These are phyloP conservation scores for Tenthredo livida DNA, from an alignment of 2,888 invertebrate species.

Conservation along the genomic window DNA sequence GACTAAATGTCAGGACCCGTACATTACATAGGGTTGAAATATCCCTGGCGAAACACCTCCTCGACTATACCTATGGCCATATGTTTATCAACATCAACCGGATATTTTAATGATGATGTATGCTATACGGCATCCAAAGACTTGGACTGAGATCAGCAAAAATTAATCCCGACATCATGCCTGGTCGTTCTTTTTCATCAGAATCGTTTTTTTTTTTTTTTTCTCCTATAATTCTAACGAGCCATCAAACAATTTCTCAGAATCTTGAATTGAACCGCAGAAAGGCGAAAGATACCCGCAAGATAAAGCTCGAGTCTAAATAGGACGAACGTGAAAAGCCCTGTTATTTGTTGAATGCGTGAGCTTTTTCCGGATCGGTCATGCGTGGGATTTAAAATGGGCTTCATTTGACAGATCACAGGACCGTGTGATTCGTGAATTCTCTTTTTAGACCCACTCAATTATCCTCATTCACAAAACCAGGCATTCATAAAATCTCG, in stretches of 20 bases:
- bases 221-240: no score
- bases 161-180: no score
- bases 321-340: neutral
- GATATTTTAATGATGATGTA: no score
- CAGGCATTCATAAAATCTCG: neutral
- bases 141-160: no score
- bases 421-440: constrained; percentile 15
- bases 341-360: constrained; percentile 19
- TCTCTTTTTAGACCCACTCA: neutral
- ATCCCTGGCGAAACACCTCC: neutral
- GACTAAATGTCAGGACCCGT: neutral
- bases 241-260: neutral
- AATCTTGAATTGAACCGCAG: neutral
- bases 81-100: no score
- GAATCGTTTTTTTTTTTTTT: no score
- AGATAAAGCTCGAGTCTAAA: neutral
- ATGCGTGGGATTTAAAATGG: neutral
- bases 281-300: neutral
- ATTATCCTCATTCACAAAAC: constrained; percentile 7
- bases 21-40: neutral
- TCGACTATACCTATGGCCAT: no score
- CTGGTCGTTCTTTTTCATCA: no score
- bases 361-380: neutral
- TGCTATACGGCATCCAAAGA: no score
- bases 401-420: neutral